Base-by-base conservation (phyloP, 2,888 invertebrate species). In the Microplitis deprimator region DNA sequence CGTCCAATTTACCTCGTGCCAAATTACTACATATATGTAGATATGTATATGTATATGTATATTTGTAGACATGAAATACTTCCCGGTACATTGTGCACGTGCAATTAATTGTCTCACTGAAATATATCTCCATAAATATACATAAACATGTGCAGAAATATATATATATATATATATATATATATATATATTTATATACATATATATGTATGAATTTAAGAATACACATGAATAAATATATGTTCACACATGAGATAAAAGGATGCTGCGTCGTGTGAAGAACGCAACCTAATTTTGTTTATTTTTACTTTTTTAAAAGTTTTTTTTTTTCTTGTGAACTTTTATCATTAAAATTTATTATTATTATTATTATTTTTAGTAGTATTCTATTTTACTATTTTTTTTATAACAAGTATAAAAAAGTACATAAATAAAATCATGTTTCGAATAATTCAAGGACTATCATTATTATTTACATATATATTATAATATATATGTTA, bases 21-120 rank as follows among this genome's bases (percentile, higher is more conserved):
- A 71, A 38, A 73, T 71, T 76, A 71, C 77, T 81, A 78, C 77
- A 77, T 67, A 75, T 29, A 29, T 29, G 29, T 29, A 20, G 17
- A 17, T 17, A 17, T 17, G 17, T 17, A 20, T 20, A 29, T 29
- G 29, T 29, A 29, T 29, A 29, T 29, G 29, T 29, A 29, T 50
- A 50, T 50, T 73, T 65, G 59, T n/a, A 62, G 69, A 77, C 73
- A 77, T 75, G 65, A 78, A 79, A 79, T 77, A 77, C 68, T 71
- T 62, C 62, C 72, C 64, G 76, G 79, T 80, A 73, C 79, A 79
- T 77, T 73, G 73, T 73, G 68, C 68, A 68, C 39, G 60, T 16
- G 65, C 40, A 77, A 68, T 61, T 70, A 74, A 69, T 60, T 69
- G 41, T 65, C 41, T 73, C 41, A 50, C 41, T 41, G 17, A 38